Evolutionary conservation across 2,113 vertebrate species (phyloP), one percentile per base, ranked within the genome.

Genomic region (Vulpes ferrilata): DNA sequence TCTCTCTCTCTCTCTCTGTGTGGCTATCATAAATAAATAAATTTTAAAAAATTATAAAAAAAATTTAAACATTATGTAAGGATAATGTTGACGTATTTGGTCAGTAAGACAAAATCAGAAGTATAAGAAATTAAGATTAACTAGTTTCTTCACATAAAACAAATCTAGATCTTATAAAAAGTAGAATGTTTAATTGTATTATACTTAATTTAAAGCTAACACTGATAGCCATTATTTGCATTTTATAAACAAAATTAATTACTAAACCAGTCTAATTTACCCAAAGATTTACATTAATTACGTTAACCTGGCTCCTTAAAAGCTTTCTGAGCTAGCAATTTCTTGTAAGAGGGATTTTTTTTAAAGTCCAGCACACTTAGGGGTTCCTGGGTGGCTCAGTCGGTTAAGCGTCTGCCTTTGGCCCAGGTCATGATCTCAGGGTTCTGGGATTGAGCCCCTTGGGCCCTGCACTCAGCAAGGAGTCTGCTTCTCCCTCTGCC

Each of bases 221-320:
- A 78, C 43, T 84, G 78, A 48, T 38, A 51, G 27, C 9, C 67
- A 78, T 71, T 89, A 60, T 53, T 86, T 95, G 43, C 65, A 20
- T 71, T 90, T 93, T 65, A 5, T 59, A 79, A 94, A 20, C 71
- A 95, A 82, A 95, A 84, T 85, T 74, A 95, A 84, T 85, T 74
- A 84, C 60, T 59, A 93, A 93, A 65, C 15, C 11, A 84, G 11
- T 67, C 30, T 74, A 65, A 92, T 76, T 96, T 88, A n/a, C 76
- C 22, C n/a, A 81, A 88, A 76, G 43, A 92, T 35, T 84, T 65
- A 62, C 19, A 17, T 85, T 62, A 80, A 81, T 94, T 38, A 76
- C 38, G 10, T 74, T 22, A 88, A 53, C 2, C 3, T 64, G 51
- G 23, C 12, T 89, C n/a, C 30, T 88, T 62, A 69, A 32, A 95